Percentiles rank a stretch among this genome's conserved stretches.
Evolutionary conservation across 2,888 invertebrate species (phyloP).

Genomic region (Tridacna crocea): DNA sequence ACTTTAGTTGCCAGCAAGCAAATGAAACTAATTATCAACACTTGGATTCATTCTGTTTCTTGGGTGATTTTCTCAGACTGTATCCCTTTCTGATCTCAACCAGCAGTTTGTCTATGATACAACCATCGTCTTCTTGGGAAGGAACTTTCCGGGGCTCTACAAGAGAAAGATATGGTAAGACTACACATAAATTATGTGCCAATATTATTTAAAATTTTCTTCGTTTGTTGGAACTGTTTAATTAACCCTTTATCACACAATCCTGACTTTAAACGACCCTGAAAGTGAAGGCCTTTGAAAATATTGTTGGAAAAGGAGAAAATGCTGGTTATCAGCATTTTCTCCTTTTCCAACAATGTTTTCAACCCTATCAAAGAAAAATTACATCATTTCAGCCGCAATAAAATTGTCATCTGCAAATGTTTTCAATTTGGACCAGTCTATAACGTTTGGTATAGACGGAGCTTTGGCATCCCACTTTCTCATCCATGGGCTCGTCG

Average conservation of each 20-base stretch:
- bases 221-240: neutral
- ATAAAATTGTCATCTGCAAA: too few relatives aligned
- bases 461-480: too few relatives aligned
- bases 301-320: neutral
- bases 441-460: too few relatives aligned
- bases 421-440: too few relatives aligned
- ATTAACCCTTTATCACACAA: too few relatives aligned
- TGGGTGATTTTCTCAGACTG: slow-evolving; percentile 72
- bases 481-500: too few relatives aligned
- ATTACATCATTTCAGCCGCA: too few relatives aligned
- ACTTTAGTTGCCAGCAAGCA: too few relatives aligned
- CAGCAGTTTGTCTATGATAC: slow-evolving; percentile 80
- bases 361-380: neutral
- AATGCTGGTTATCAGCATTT: neutral
- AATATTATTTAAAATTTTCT: too few relatives aligned
- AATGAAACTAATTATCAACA: slow-evolving; percentile 27
- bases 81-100: slow-evolving; percentile 78
- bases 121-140: slow-evolving; percentile 77
- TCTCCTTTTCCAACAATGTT: neutral
- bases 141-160: slow-evolving; percentile 60
- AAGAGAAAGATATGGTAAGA: slow-evolving; percentile 13
- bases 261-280: neutral
- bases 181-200: too few relatives aligned
- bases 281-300: neutral
- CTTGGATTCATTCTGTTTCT: slow-evolving; percentile 41